Conservation (phyloP, 2,888 invertebrate species). For the Pocota personata region DNA sequence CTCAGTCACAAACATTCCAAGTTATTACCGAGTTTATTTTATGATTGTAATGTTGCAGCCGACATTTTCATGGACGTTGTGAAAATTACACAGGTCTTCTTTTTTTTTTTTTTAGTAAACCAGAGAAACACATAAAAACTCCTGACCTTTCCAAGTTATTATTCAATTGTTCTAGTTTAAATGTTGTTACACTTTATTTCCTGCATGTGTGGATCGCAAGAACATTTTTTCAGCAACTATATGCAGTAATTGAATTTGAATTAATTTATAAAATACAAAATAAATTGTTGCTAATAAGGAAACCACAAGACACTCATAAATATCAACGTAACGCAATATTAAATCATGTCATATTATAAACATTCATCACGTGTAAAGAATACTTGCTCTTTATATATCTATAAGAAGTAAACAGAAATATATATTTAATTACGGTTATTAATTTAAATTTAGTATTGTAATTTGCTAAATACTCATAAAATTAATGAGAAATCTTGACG, state of each 20-base stretch:
- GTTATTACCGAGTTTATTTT: not conserved
- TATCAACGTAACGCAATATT: slow-evolving; percentile 60
- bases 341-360: slow-evolving; percentile 53
- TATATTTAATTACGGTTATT: slow-evolving; percentile 46
- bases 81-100: no score
- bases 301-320: slow-evolving; percentile 47
- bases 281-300: slow-evolving; percentile 4
- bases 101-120: no score
- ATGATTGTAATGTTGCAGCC: not conserved
- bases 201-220: not conserved
- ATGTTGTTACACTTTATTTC: slow-evolving; percentile 8
- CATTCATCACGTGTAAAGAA: slow-evolving; percentile 53
- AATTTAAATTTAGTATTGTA: slow-evolving; percentile 42
- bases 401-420: slow-evolving; percentile 32
- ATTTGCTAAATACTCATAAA: slow-evolving; percentile 56
- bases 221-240: not conserved
- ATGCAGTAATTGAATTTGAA: slow-evolving; percentile 4
- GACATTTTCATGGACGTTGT: not conserved
- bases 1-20: slow-evolving; percentile 35
- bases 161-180: slow-evolving; percentile 15
- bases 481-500: slow-evolving; percentile 20
- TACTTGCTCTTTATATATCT: slow-evolving; percentile 40
- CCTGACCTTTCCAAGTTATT: slow-evolving; percentile 5
- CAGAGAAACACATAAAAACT: not conserved
- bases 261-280: not conserved